A percentile compares a stretch with the other conserved stretches of the same genome.
Conservation (phyloP, 1,140 invertebrate species). For the Trichonephila inaurata region DNA sequence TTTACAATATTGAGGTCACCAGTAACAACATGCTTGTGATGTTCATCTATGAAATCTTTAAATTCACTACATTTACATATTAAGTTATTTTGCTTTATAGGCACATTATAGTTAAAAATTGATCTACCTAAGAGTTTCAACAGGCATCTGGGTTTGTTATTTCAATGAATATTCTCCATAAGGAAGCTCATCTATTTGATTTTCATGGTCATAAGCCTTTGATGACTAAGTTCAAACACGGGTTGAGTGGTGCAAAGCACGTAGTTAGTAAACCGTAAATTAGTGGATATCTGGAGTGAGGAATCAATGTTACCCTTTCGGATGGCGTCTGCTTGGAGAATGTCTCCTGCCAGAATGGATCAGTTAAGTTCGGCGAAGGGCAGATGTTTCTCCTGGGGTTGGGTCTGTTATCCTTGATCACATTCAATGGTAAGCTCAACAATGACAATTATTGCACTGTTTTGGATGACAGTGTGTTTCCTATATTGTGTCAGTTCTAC, state of each 20-base stretch:
- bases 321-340: conserved; percentile 2
- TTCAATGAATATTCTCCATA: no score
- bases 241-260: neutral
- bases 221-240: neutral
- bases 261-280: neutral
- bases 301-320: conserved; percentile 23
- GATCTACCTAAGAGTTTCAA: no score
- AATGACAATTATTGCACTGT: neutral
- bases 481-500: conserved; percentile 17
- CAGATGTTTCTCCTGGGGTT: conserved; percentile 33
- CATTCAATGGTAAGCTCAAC: neutral
- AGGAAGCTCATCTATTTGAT: no score
- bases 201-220: neutral
- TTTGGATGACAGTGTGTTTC: conserved; percentile 29
- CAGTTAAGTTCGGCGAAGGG: conserved; percentile 15
- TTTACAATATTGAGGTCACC: no score
- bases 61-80: no score
- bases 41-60: no score
- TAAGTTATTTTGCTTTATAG: no score
- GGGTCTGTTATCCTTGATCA: neutral
- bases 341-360: neutral
- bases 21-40: no score
- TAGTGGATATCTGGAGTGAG: conserved; percentile 24
- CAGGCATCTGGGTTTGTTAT: no score
- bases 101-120: no score